Conservation (phyloP, 2,113 vertebrate species). For the Acinonyx jubatus region DNA sequence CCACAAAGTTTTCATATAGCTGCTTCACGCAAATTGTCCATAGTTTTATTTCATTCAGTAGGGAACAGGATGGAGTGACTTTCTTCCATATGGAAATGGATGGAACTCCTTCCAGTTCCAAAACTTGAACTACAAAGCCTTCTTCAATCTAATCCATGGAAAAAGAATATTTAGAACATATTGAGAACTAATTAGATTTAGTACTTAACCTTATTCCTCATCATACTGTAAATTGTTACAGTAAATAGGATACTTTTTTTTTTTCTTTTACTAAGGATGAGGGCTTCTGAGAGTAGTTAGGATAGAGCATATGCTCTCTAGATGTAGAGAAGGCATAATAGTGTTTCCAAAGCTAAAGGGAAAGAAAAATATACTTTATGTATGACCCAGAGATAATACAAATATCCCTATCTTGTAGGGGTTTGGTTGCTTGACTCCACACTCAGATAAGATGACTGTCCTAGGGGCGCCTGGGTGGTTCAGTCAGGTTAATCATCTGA, state of each 20-base stretch:
- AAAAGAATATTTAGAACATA: neutral
- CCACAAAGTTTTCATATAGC: neutral
- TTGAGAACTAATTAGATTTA: neutral
- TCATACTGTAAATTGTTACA: neutral
- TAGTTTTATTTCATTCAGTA: neutral
- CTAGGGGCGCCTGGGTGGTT: too few relatives aligned
- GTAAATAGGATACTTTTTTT: neutral
- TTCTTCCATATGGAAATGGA: neutral
- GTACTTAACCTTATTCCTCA: neutral
- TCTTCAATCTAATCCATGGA: neutral
- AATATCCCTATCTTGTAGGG: neutral
- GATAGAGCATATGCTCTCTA: neutral
- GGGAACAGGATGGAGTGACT: neutral
- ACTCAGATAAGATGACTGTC: neutral
- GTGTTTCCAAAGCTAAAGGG: neutral
- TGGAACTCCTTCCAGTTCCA: neutral
- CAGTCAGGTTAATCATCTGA: too few relatives aligned
- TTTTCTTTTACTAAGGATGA: neutral
- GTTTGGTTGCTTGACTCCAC: neutral
- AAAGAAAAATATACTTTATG: neutral
- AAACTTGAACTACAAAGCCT: neutral
- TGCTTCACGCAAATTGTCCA: neutral
- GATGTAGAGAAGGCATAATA: neutral
- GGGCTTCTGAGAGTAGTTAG: accelerated
- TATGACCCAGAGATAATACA: neutral